Evolutionary conservation across 2,888 invertebrate species (phyloP), one percentile per base, ranked within the genome.

Genomic region (Acleris sparsana): DNA sequence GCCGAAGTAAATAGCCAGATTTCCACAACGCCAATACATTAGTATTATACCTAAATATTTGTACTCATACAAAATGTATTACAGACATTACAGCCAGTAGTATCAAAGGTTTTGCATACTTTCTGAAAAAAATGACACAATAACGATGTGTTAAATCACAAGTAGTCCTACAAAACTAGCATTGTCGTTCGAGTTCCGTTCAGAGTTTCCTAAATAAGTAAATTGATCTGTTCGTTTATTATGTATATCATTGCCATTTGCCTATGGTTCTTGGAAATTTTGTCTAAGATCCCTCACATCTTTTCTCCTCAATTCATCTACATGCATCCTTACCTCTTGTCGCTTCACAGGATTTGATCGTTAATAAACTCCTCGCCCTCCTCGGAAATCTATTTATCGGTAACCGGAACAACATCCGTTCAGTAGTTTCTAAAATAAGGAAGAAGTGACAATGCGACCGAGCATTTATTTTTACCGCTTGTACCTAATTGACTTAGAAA

Each of bases 1-100:
- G 18, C 17, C 16, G 16, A 16, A 17, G 9, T 39, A 49, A 59
- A 49, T 33, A n/a, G 33, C 13, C 58, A 59, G 49, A 59, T 59
- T 49, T 49, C 33, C 58, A 49, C 55, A 18, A 5, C 11, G 9
- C 16, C 29, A 49, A 33, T 29, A 11, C 49, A 49, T 29, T 18
- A 29, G 13, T 29, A 1, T 18, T 9, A 6, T 1, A 58, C 39
- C 16, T 18, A 44, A 44, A 44, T 6, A 2, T 33, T 33, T 33
- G 33, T n/a, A 5, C 13, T 13, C 33, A 18, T n/a, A n/a, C n/a
- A n/a, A n/a, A n/a, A 53, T 33, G 5, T 33, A 33, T 53, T n/a
- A 13, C 1, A n/a, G n/a, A n/a, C n/a, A n/a, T n/a, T n/a, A n/a
- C n/a, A n/a, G n/a, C n/a, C n/a, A 18, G n/a, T 18, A 53, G 5